Base-by-base conservation (phyloP, 2,888 invertebrate species). In the Magallana nippona region DNA sequence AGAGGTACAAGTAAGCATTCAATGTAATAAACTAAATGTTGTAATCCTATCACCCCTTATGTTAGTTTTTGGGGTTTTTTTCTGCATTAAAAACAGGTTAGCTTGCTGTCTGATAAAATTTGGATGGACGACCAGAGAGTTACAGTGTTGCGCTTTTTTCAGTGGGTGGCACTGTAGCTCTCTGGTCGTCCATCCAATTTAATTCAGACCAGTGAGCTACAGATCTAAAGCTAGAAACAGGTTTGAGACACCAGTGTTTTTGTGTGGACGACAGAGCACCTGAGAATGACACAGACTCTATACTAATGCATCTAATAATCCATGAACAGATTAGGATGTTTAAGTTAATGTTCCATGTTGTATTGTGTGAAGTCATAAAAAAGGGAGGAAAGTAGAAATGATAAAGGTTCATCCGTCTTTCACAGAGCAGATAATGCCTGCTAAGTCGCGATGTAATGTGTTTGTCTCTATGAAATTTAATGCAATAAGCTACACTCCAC, bases 331-430 rank as follows among this genome's bases (percentile, higher is more conserved):
- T 71, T 71, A 71, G 2, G 15, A 27, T 27, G 71, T 71, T 44
- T 44, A 44, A 71, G 22, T 71, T 71, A 13, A 27, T 71, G 71
- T 27, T 71, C 27, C 22, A 11, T 71, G 27, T 27, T 71, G 71
- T 13, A 32, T 71, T 13, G 22, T 71, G 71, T 60, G 60, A 60
- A 60, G 60, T 60, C 15, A 15, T 60, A 60, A 71, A 71, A 71
- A 71, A 32, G 71, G 71, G 71, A 71, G 71, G 32, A 71, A 71
- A 27, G 32, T 32, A 71, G 71, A 71, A 27, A 27, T 71, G 71
- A 71, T 71, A 71, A 15, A 32, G 22, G 22, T 71, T 71, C 15
- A 71, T 32, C 32, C 71, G 11, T 71, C 32, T 15, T 71, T 71
- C 27, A 71, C 32, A 71, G 8, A 19, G 13, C 71, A 71, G 71